These are phyloP conservation scores for Brachypteracias leptosomus DNA, from an alignment of 2,113 vertebrate genomes.

Conservation along the genomic window DNA sequence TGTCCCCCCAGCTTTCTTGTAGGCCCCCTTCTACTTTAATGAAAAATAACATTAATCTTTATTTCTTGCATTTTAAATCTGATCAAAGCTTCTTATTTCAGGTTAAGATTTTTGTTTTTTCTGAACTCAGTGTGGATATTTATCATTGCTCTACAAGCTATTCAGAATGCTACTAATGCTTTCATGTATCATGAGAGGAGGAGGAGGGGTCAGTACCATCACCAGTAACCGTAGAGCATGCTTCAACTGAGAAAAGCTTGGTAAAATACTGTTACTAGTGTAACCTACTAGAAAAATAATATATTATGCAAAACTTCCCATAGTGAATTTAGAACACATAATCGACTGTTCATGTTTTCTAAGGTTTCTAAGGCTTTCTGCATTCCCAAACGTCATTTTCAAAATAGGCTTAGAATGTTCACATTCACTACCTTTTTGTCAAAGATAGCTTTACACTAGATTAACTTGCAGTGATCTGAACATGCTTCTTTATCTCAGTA, in stretches of 20 bases:
- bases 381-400: neutral
- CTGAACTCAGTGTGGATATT: neutral
- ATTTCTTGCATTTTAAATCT: neutral
- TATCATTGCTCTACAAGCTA: neutral
- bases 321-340: neutral
- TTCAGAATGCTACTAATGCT: neutral
- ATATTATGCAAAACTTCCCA: neutral
- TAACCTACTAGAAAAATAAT: neutral
- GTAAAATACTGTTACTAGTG: neutral
- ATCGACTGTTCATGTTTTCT: neutral
- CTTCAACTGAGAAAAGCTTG: neutral
- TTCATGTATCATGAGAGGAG: neutral
- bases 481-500: neutral
- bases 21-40: neutral
- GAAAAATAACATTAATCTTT: neutral
- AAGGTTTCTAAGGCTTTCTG: neutral
- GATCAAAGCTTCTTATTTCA: neutral
- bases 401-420: neutral
- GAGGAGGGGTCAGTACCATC: neutral
- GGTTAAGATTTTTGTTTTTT: neutral
- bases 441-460: neutral
- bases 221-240: neutral
- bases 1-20: no score
- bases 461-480: neutral
- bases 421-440: neutral